Base-by-base conservation (phyloP, 2,888 invertebrate species). In the Drosophila parthenogenetica region DNA sequence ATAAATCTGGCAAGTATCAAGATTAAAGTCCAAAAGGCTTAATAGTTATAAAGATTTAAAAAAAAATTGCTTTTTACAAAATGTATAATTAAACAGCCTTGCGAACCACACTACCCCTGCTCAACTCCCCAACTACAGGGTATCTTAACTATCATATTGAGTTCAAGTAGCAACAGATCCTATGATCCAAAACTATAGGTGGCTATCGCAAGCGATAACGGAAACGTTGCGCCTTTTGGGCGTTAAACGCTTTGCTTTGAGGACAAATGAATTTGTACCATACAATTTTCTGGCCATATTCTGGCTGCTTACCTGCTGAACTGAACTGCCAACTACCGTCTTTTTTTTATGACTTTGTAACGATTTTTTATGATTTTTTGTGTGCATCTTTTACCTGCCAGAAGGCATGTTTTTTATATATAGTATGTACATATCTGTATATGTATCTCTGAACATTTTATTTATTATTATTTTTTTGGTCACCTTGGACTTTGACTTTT, bases 311-410 rank as follows among this genome's bases (percentile, higher is more conserved):
- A 88, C 82, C 84, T 84, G 81, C 53, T 71, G 67, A 69, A 67
- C 53, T 73, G 48, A 43, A 32, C 35, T 35, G 35, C 11, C 54
- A 55, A 43, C 54, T 67, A 66, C 49, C 63, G 70, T 73, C 68
- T 81, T 89, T 35, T 32, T 35, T 87, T 89, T 87, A 87, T 73
- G 90, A 89, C 77, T 89, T 89, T 89, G 79, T 89, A 89, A 89
- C 89, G 73, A 76, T 89, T 89, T 87, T 87, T 89, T 87, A 89
- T 89, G 90, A 87, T 73, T 67, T 79, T 67, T 39, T 29, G 29
- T 61, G 81, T 77, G 88, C 72, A 77, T 76, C 72, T 77, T 74
- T 81, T 84, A 77, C 73, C 81, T 79, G 67, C 37, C 22, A 19
- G 45, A 13, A 57, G 51, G 10, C 61, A 64, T 19, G 59, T 69